Evolutionary conservation across 2,888 invertebrate species (phyloP), one percentile per base, ranked within the genome.

Genomic region (Metellina segmentata): DNA sequence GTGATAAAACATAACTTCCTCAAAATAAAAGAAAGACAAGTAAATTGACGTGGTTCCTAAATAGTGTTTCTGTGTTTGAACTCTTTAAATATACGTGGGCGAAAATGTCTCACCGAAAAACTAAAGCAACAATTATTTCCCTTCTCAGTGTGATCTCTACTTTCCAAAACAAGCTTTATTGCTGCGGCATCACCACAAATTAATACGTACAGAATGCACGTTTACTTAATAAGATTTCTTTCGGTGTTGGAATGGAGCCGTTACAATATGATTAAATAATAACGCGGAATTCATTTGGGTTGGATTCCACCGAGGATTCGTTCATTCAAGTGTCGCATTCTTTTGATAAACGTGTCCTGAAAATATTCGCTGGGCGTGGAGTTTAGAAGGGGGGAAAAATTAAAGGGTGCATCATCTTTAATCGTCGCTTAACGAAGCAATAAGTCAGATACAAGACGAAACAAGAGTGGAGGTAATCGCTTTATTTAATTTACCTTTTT

Each of bases 401-500:
- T 61, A 61, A 16, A 11, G 16, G 16, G 61, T 16, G 11, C 61
- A 7, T 61, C 61, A 61, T 61, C 61, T 61, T 61, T 61, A 61
- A 61, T 61, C 61, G 61, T 61, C 61, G 9, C 61, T 61, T 61
- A 61, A 34, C 9, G 74, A 74, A 74, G 20, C 74, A 34, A 74
- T 74, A 74, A 74, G 34, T 19, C 34, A 74, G 19, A n/a, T n/a
- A 34, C 34, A 20, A 74, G 34, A 74, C 74, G 48, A 81, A 82
- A 82, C 70, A 71, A 71, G 19, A 51, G 49, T 7, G 13, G 34
- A 11, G 16, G 48, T 82, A 82, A 82, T 82, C 48, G 19, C 70
- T 48, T 82, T 82, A 82, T 85, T 74, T 74, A 74, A 75, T 85
- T 85, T 74, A 74, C 49, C 49, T 34, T 20, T 61, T 61, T 61